Base-by-base conservation (phyloP, 1,140 invertebrate genomes). In the Bombus sylvicola region DNA sequence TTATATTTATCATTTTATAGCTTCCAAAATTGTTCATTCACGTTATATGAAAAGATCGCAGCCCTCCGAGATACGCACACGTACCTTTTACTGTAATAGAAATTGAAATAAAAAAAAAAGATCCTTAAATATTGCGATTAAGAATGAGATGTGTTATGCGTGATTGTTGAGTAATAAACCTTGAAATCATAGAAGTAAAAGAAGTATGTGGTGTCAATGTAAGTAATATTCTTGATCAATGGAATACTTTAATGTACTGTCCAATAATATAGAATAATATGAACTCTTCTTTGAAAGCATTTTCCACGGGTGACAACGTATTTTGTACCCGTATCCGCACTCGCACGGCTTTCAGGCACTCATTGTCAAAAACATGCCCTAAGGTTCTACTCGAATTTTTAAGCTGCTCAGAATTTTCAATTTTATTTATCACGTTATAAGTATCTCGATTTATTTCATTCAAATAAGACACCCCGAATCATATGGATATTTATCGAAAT, bases 401-500 rank as follows among this genome's bases (percentile, higher is more conserved):
- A 53, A 53, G 47, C 18, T 53, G 47, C 5, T 53, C 18, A n/a
- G 8, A 25, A 37, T 41, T 57, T 37, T 39, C 6, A 64, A 22
- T 64, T 39, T 76, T 18, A 25, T n/a, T n/a, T 10, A 2, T n/a
- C 28, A 18, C 31, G 8, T n/a, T 3, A 39, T n/a, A 5, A n/a
- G 41, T 39, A 41, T 37, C n/a, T 77, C 2, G 4, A 31, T 41
- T 41, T n/a, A n/a, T 62, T 3, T 25, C 25, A 41, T 77, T 64
- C n/a, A 25, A 41, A n/a, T 62, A 59, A 76, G 15, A 66, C 25
- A 77, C 31, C 25, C 43, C 37, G 47, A 53, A 47, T 71, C 37
- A 34, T 9, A 39, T 59, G 13, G 22, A 59, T 80, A 78, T 12
- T 78, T n/a, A 75, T 53, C 47, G 39, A 76, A 75, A 47, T 75